Percentiles rank a stretch among this genome's conserved stretches.
These are phyloP conservation scores for Lophotriccus pileatus DNA, from an alignment of 2,797 vertebrate species.

Conservation along the genomic window DNA sequence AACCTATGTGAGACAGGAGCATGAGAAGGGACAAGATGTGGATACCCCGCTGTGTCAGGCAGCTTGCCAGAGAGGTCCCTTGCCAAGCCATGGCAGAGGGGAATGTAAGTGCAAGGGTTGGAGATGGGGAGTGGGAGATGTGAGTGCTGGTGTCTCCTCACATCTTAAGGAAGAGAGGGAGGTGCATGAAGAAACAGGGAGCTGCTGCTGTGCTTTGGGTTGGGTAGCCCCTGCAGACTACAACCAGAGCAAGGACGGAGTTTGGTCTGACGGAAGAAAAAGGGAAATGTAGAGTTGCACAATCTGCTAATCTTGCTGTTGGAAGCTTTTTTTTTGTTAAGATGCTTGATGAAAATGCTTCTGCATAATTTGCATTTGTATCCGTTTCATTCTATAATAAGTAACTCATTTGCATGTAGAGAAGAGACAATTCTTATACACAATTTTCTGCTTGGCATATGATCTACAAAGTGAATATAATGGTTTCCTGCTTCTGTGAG, in stretches of 20 bases:
- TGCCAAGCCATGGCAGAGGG: fast-evolving
- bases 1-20: background rate
- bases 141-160: background rate
- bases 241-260: background rate
- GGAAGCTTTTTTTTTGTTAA: background rate
- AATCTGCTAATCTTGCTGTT: background rate
- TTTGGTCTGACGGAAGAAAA: background rate
- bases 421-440: background rate
- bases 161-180: background rate
- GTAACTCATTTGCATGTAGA: background rate
- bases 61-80: background rate
- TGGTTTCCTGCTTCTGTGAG: background rate
- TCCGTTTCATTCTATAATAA: background rate
- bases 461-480: background rate
- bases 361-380: background rate
- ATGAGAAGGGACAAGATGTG: background rate
- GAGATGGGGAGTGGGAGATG: background rate
- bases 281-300: background rate
- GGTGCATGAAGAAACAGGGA: background rate
- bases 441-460: background rate
- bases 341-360: background rate
- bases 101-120: background rate
- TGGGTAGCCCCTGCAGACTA: background rate
- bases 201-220: background rate
- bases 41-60: fast-evolving